Conservation (phyloP, 1,140 invertebrate species). For the Drosophila sulfurigaster region DNA sequence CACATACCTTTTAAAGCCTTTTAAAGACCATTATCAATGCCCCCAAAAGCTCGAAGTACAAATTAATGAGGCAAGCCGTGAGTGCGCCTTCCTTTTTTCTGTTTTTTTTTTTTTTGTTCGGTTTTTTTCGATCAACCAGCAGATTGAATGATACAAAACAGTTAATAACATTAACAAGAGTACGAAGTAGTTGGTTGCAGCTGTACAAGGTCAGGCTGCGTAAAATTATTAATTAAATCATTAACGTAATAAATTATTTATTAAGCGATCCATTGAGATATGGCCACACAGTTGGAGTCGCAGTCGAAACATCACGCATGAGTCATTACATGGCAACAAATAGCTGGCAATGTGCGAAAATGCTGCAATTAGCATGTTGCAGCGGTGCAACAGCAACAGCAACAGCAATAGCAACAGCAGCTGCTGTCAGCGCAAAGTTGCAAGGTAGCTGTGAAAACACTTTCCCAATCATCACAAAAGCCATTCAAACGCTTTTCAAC, state of each 20-base stretch:
- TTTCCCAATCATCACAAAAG: constrained; percentile 78
- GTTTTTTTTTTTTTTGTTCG: neutral
- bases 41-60: constrained; percentile 30
- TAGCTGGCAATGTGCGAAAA: constrained; percentile 44
- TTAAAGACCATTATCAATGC: constrained; percentile 72
- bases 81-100: constrained; percentile 15
- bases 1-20: constrained; percentile 70
- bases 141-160: constrained; percentile 70
- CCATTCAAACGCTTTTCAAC: constrained; percentile 77
- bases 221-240: constrained; percentile 78
- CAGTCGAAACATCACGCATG: constrained; percentile 29
- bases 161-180: constrained; percentile 62
- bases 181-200: constrained; percentile 18
- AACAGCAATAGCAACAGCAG: neutral
- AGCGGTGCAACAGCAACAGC: neutral
- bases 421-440: constrained; percentile 34
- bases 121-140: constrained; percentile 11
- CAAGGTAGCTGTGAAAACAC: constrained; percentile 69
- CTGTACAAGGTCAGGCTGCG: constrained; percentile 48
- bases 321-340: constrained; percentile 15
- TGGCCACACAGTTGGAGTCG: neutral
- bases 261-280: constrained; percentile 43
- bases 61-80: constrained; percentile 64
- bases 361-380: constrained; percentile 65
- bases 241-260: constrained; percentile 72